These are phyloP conservation scores for Anguilla rostrata DNA, from an alignment of 2,113 vertebrate species.

Conservation along the genomic window DNA sequence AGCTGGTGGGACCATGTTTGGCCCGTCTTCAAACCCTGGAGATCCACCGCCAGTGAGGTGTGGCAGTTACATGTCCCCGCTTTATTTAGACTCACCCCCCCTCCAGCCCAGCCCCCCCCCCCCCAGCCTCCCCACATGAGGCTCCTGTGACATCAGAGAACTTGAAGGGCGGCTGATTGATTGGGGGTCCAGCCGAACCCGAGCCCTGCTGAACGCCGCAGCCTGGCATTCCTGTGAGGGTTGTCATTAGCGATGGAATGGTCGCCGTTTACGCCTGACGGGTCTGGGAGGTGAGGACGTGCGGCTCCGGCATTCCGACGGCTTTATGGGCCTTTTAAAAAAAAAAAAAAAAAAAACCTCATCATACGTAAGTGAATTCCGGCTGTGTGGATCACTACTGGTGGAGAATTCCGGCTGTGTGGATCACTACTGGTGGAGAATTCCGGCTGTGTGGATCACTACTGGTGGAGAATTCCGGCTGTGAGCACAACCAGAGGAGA, in stretches of 20 bases:
- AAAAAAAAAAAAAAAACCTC: not conserved
- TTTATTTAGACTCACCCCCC: constrained; percentile 21
- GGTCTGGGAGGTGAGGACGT: not conserved
- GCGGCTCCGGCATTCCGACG: not conserved
- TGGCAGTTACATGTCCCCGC: not conserved
- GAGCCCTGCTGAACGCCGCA: constrained; percentile 23
- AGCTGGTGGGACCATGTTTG: not conserved
- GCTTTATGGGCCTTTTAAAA: not conserved
- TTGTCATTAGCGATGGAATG: constrained; percentile 27
- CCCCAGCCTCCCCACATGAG: not conserved
- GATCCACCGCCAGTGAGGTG: not conserved
- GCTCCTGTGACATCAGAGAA: constrained; percentile 26
- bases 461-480: no score
- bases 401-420: no score
- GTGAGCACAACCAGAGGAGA: no score
- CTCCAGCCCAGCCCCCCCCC: no score
- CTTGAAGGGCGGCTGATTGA: constrained; percentile 37
- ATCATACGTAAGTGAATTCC: not conserved
- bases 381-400: not conserved
- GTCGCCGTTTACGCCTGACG: constrained; percentile 21
- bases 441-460: no score
- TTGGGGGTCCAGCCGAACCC: constrained; percentile 42
- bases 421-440: no score
- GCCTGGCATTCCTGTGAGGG: constrained; percentile 36
- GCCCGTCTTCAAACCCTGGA: not conserved